phyloP scores from a whole-genome alignment of 2,113 vertebrate species.

The Callorhinus ursinus region DNA sequence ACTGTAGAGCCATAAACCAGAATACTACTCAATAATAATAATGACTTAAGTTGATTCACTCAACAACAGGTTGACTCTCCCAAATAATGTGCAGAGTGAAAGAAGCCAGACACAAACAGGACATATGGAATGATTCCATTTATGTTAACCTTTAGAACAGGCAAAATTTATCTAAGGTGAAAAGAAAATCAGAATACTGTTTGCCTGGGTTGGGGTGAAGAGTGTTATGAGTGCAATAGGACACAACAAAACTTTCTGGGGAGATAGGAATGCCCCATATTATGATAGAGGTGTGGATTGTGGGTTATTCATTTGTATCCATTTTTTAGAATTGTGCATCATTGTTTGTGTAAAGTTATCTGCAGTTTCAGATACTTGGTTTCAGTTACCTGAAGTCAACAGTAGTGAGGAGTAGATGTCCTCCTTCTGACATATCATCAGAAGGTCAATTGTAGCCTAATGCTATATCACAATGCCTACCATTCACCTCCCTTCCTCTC shows the following conservation, averaged over 20 bases:
- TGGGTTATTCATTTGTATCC: background rate
- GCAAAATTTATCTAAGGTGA: background rate
- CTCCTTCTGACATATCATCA: background rate
- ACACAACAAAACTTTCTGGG: background rate
- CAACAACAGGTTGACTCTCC: background rate
- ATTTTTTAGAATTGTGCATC: background rate
- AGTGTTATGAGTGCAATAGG: rapidly evolving
- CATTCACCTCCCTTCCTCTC: background rate
- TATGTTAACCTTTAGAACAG: background rate
- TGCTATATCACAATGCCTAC: background rate
- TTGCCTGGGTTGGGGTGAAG: background rate
- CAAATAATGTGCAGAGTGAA: background rate
- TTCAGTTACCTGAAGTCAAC: background rate
- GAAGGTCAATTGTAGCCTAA: background rate
- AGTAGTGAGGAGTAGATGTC: background rate
- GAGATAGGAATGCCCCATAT: background rate
- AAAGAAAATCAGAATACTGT: background rate
- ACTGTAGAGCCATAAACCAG: background rate
- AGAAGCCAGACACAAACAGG: background rate
- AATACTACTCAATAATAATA: background rate
- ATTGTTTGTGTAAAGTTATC: background rate
- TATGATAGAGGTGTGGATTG: background rate
- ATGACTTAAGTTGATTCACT: background rate
- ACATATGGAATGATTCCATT: background rate
- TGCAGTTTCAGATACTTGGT: background rate